Percentiles rank a stretch among this genome's conserved stretches.
Conservation (phyloP, 2,888 invertebrate species). For the Drosophila nr. fundita region DNA sequence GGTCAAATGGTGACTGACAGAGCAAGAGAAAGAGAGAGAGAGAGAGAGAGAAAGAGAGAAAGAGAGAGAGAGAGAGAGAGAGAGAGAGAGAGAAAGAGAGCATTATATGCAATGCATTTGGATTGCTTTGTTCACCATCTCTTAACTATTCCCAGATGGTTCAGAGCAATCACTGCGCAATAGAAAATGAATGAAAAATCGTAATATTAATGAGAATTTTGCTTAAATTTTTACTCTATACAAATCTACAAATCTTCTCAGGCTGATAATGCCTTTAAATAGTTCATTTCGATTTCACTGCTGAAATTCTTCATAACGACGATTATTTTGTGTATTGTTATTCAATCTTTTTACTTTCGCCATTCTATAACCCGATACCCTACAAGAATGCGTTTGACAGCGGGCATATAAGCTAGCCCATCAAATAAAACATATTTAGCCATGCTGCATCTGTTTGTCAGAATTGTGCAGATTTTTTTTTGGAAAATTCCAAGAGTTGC, state of each 20-base stretch:
- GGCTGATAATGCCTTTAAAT: neutral
- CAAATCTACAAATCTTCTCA: neutral
- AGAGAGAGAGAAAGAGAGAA: neutral
- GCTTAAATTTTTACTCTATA: neutral
- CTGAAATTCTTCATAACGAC: neutral
- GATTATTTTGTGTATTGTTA: slow-evolving; percentile 21
- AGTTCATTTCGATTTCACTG: neutral
- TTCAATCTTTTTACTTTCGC: slow-evolving; percentile 63
- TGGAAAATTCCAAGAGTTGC: neutral
- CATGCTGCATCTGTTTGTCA: neutral
- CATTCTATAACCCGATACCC: slow-evolving; percentile 16
- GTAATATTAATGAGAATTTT: neutral
- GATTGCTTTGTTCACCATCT: neutral
- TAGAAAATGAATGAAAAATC: neutral
- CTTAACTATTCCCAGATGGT: neutral
- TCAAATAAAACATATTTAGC: neutral
- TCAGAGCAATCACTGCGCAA: neutral
- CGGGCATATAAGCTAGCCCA: slow-evolving; percentile 14
- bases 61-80: neutral
- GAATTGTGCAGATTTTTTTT: neutral
- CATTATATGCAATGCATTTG: neutral
- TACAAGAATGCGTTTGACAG: neutral
- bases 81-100: neutral
- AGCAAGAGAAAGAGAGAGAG: too few relatives aligned
- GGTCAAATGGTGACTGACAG: neutral